Base-by-base conservation (phyloP, 2,113 vertebrate genomes). In the Irena cyanogastra region DNA sequence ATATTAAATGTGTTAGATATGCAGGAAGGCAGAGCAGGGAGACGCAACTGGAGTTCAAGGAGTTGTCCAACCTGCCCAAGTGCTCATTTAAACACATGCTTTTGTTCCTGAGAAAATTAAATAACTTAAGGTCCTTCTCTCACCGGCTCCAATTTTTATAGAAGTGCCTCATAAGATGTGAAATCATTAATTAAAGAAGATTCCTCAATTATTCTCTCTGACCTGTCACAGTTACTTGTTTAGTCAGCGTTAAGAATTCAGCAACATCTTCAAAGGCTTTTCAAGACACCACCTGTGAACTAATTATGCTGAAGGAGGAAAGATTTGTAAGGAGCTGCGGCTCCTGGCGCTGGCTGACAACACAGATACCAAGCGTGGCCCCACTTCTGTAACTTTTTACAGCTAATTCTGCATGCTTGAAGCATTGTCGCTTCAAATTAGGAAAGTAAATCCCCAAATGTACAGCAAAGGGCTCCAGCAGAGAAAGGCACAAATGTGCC, bases 231-330 rank as follows among this genome's bases (percentile, higher is more conserved):
- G 78, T 70, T 60, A 53, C 71, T 95, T 91, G 69, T 86, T 94
- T 94, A 97, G 94, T 61, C 85, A 87, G 90, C 15, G 4, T 68
- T 82, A 72, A 80, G 91, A 88, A 95, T 91, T 83, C 96, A 90
- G 79, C 90, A 91, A 91, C 87, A 50, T 56, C 90, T 91, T 95
- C 94, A 89, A 94, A 95, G 87, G 57, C 53, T 56, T 77, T 16
- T 37, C 44, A 11, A 84, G 95, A n/a, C 81, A 75, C 69, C 81
- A 59, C 94, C 84, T 84, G 91, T 41, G 93, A 93, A 44, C 87
- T 76, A 71, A 91, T 92, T 92, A 75, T 18, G 8, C 59, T 16
- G 16, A 31, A n/a, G 82, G 77, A 91, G 70, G 80, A 31, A 16
- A 66, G 86, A 70, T 63, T 63, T 71, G 72, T 44, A 26, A 39